Conservation (phyloP, 37 sponge, comb jelly and placozoan species). For the Beroe ovata region DNA sequence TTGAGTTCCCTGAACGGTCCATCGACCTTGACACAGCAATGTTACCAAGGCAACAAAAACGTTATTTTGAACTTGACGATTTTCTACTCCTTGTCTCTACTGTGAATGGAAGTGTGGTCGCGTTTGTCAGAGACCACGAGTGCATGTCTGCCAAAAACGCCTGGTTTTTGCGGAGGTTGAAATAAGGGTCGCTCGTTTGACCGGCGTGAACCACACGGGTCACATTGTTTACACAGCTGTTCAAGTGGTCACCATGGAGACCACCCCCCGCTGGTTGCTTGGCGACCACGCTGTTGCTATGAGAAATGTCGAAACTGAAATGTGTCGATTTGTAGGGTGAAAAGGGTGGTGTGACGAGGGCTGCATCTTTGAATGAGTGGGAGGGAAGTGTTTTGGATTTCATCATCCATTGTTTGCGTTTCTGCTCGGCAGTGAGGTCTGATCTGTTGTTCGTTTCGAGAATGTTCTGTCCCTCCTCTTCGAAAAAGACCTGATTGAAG, state of each 20-base stretch:
- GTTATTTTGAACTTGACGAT: neutral
- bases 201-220: slow-evolving; percentile 54
- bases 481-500: neutral
- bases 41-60: no score
- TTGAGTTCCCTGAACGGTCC: no score
- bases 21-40: no score
- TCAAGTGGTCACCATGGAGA: neutral
- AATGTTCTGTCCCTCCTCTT: neutral
- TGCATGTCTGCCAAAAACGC: slow-evolving; percentile 61
- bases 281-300: neutral
- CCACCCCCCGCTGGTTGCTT: neutral
- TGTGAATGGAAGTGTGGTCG: slow-evolving; percentile 31
- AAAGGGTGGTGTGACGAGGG: slow-evolving; percentile 1
- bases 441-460: neutral
- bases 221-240: neutral
- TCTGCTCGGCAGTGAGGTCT: slow-evolving; percentile 21
- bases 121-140: slow-evolving; percentile 51
- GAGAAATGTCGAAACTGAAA: slow-evolving; percentile 18
- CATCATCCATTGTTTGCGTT: slow-evolving; percentile 28
- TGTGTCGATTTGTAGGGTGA: slow-evolving; percentile 29
- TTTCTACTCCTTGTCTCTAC: slow-evolving; percentile 17
- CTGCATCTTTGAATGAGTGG: neutral
- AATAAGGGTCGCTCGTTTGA: slow-evolving; percentile 46
- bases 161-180: slow-evolving; percentile 63
- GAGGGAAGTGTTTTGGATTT: slow-evolving; percentile 28